phyloP scores from a whole-genome alignment of 2,888 invertebrate genomes.

The Pterostichus niger region DNA sequence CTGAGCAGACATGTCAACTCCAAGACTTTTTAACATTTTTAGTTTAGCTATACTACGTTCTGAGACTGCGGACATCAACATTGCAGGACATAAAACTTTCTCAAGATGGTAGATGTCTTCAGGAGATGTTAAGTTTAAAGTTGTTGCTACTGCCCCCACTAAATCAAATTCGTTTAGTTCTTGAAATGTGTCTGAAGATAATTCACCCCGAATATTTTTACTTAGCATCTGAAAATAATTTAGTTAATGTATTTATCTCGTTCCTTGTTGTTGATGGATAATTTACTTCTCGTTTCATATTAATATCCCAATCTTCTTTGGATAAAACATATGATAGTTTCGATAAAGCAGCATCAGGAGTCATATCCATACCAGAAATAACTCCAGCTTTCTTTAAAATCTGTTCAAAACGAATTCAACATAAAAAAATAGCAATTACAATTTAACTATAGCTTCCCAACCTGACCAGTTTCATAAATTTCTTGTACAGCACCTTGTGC shows the following conservation, averaged over 20 bases:
- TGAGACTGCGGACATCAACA: constrained; percentile 83
- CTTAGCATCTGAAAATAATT: constrained; percentile 83
- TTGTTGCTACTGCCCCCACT: constrained; percentile 81
- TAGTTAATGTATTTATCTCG: no score
- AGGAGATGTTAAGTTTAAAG: constrained; percentile 79
- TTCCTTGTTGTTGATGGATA: constrained; percentile 52
- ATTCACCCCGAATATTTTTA: constrained; percentile 88
- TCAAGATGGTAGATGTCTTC: constrained; percentile 80
- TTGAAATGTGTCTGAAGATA: constrained; percentile 78
- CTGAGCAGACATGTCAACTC: constrained; percentile 86
- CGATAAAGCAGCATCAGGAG: constrained; percentile 95
- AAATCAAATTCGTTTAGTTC: constrained; percentile 78
- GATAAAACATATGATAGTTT: constrained; percentile 95
- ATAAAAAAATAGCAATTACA: constrained; percentile 71
- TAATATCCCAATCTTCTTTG: constrained; percentile 83
- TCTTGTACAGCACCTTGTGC: constrained; percentile 87
- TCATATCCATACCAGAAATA: constrained; percentile 92
- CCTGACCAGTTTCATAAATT: constrained; percentile 92
- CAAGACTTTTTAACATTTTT: constrained; percentile 73
- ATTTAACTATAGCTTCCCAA: constrained; percentile 73
- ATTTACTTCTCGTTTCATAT: constrained; percentile 83
- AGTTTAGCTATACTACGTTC: constrained; percentile 79
- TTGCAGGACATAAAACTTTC: constrained; percentile 84
- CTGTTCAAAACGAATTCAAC: constrained; percentile 75
- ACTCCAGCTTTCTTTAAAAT: constrained; percentile 85